Evolutionary conservation across 2,888 invertebrate genomes (phyloP), one percentile per base, ranked within the genome.

Genomic region (Luffia ferchaultella): DNA sequence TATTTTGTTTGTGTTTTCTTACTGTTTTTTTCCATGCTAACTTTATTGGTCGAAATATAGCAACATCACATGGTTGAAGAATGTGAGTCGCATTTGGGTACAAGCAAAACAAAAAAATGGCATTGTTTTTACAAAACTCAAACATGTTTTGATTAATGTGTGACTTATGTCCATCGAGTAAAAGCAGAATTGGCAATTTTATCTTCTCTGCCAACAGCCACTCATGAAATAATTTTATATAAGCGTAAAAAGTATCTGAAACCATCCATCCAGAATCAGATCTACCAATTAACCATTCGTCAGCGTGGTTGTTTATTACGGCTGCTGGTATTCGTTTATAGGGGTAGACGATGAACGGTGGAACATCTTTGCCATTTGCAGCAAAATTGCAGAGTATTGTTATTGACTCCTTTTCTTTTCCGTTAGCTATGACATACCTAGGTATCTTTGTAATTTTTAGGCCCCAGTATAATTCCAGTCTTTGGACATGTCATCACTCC

Each of bases 391-490:
- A 52, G 40, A 61, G 46, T 3, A 62, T 57, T 19, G 62, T 62
- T 16, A 61, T 47, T 50, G 52, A 52, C 30, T 59, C 58, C 52
- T 60, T 55, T 59, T 40, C 40, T 40, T 40, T 40, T 9, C 40
- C 40, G 15, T 7, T 9, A 7, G 40, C 40, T 40, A 40, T 40
- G 40, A 9, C 40, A 40, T 40, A 40, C 40, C 9, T 40, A 9
- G 40, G n/a, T n/a, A n/a, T n/a, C 40, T 9, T 15, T 7, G n/a
- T 41, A 59, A 2, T 62, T 61, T 53, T 55, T 65, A 44, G 61
- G 60, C n/a, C 55, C 62, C 50, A 65, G 55, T 50, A 65, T 60
- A 53, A 61, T 58, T 43, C 60, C 62, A 16, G 56, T 55, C 45
- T 62, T 60, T 42, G 62, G 60, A 40, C 40, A 40, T 15, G 15